These are phyloP conservation scores for Resseliella maxima DNA, from an alignment of 2,888 invertebrate genomes.

Conservation along the genomic window DNA sequence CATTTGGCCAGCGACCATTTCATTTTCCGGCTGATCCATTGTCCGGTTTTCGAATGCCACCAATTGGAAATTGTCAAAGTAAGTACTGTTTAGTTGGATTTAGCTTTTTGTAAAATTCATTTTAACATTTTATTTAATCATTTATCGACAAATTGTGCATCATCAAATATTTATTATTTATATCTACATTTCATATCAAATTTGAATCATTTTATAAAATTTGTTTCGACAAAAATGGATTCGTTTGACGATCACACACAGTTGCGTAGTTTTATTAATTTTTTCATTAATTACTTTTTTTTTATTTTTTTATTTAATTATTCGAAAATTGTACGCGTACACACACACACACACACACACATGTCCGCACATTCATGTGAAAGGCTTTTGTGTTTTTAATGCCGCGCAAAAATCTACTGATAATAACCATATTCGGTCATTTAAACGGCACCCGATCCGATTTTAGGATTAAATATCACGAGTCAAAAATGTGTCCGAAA, in stretches of 20 bases:
- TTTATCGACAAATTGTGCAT: neutral
- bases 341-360: neutral
- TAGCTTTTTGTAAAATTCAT: neutral
- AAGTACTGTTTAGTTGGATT: slow-evolving; percentile 69
- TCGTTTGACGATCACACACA: neutral
- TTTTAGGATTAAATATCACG: slow-evolving; percentile 34
- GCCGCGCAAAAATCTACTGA: neutral
- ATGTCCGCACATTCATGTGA: neutral
- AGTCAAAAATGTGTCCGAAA: neutral
- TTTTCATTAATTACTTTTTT: slow-evolving; percentile 27
- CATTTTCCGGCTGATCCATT: slow-evolving; percentile 89
- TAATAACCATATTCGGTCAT: slow-evolving; percentile 22
- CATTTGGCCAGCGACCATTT: slow-evolving; percentile 87
- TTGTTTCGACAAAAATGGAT: neutral
- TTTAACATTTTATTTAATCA: neutral
- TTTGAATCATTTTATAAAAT: neutral
- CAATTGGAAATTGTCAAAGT: slow-evolving; percentile 91
- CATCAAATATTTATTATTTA: neutral
- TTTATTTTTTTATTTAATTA: slow-evolving; percentile 5
- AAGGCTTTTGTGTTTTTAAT: neutral
- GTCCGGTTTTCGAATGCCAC: slow-evolving; percentile 88
- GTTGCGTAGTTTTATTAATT: slow-evolving; percentile 26
- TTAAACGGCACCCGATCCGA: slow-evolving; percentile 42
- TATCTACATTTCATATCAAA: neutral
- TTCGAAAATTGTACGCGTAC: neutral